phyloP scores from a whole-genome alignment of 2,113 vertebrate species.

The cattle (Bos taurus) region DNA sequence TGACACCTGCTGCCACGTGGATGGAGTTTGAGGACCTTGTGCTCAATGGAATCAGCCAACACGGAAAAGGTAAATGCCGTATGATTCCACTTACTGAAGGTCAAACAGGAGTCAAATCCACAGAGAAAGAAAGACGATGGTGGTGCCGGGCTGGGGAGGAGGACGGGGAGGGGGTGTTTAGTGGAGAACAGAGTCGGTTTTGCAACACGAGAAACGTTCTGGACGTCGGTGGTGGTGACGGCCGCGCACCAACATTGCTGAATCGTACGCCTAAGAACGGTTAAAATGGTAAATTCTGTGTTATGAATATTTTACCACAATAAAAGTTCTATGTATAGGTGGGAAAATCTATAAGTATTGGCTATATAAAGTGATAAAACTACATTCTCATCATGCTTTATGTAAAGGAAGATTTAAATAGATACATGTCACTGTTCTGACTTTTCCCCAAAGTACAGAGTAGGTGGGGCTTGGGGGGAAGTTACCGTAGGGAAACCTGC shows the following conservation, averaged over 20 bases:
- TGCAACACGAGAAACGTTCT: background rate
- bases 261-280: background rate
- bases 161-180: too few relatives aligned
- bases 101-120: background rate
- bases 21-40: background rate
- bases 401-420: background rate
- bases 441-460: background rate
- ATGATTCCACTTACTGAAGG: too few relatives aligned
- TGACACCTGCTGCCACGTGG: background rate
- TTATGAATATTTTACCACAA: background rate
- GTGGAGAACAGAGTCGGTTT: background rate
- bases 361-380: background rate
- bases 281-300: background rate
- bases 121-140: background rate
- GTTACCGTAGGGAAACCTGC: fast-evolving
- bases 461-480: background rate
- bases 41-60: background rate
- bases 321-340: too few relatives aligned
- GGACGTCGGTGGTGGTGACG: fast-evolving
- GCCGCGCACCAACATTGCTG: background rate
- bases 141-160: background rate
- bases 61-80: fast-evolving
- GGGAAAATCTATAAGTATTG: background rate
- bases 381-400: background rate
- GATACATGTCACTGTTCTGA: background rate